Base-by-base conservation (phyloP, 2,888 invertebrate species). In the Cataglyphis albicans region DNA sequence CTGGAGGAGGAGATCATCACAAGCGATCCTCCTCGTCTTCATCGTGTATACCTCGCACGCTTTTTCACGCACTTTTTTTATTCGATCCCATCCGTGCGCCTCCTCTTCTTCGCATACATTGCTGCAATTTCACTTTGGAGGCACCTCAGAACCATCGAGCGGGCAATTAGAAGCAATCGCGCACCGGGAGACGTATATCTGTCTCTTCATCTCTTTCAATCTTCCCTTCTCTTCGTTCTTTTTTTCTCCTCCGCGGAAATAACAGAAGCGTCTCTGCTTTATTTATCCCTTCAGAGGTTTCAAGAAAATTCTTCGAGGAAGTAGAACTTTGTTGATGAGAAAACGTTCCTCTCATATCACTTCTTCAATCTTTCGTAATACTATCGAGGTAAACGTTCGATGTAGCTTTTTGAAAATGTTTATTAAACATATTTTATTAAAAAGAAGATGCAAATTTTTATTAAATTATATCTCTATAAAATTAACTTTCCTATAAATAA, bases 141-240 rank as follows among this genome's bases (percentile, higher is more conserved):
- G 72, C 84, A 82, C 84, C 82, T 84, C 74, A 87, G 82, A 84
- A 80, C 78, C 86, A 86, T 78, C 72, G 84, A 44, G 82, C 74
- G 80, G 86, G 88, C 89, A 92, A 91, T 92, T 92, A 92, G 91
- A 90, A 88, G 90, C 90, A 91, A 92, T 92, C 92, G 90, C 87
- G 89, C 90, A 90, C 86, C 91, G 88, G 89, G 89, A 87, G 78
- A 68, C 59, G 61, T 65, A 55, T 63, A 48, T 55, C 78, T 57
- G 18, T 52, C 61, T 81, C 29, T 44, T 32, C 7, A 52, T 52
- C 52, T 52, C 52, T 7, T 52, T n/a, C n/a, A n/a, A 48, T 48
- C 6, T 48, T 48, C 48, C 18, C 6, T 18, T 48, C 44, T 48
- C 18, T 18, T 15, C 35, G 4, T 18, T 21, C 38, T 48, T 59